Base-by-base conservation (phyloP, 2,113 vertebrate species). In the Genyomyrus donnyi region DNA sequence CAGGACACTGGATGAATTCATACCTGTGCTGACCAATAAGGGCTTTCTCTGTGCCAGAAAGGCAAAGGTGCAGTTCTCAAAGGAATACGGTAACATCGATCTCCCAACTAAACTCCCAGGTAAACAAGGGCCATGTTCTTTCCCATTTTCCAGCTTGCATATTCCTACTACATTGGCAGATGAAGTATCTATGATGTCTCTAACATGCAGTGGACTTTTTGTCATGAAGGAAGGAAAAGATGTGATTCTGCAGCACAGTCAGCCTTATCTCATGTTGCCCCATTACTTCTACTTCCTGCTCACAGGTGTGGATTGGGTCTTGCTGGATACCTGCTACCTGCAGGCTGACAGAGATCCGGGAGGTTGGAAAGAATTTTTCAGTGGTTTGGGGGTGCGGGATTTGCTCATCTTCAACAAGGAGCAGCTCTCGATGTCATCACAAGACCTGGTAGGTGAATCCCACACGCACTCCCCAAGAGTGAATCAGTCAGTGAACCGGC, bases 331-430 rank as follows among this genome's bases (percentile, higher is more conserved):
- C 10, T 94, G 95, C 86, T 97, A 97, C 21, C 92, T 96, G 89
- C 27, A 91, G 91, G 93, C 93, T 3, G 94, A 96, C 27, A 17
- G 56, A 0, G 95, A 97, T 58, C 66, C 93, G 1, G 91, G 86
- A 13, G 95, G 95, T 52, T 96, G 96, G 96, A 95, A 94, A 27
- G 94, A 94, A 56, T 92, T 96, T 70, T 94, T 97, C 91, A 91
- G 50, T 87, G 89, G 87, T 3, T 93, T 97, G 49, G 96, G 96
- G 19, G 96, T 96, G 89, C 91, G 92, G 83, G 96, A 96, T 24
- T 93, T 95, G 6, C 94, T 96, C 84, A 95, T 96, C 92, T 94
- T 97, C 87, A 94, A 92, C 90, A 97, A 95, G 93, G 92, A 96
- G 91, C 93, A 90, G 77, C 91, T 48, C 66, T 94, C 93, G 0